These are phyloP conservation scores for Theocolax elegans DNA, from an alignment of 1,140 invertebrate species.

Conservation along the genomic window DNA sequence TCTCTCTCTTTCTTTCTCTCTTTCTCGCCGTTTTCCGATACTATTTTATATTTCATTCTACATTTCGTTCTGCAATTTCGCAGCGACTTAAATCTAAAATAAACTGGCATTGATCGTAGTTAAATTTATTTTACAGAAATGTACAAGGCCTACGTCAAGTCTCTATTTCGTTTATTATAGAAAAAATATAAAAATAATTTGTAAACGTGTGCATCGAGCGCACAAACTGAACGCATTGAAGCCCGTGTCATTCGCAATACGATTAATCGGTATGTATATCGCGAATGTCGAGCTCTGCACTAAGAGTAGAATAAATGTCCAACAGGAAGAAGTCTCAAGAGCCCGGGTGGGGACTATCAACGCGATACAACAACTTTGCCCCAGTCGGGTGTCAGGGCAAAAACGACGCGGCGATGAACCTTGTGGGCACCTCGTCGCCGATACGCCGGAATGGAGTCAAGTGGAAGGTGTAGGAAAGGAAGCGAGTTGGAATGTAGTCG, in stretches of 20 bases:
- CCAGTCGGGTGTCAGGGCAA: not conserved
- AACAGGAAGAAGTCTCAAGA: not conserved
- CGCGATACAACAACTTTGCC: constrained; percentile 16
- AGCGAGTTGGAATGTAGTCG: constrained; percentile 3
- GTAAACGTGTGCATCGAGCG: not conserved
- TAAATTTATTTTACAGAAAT: constrained; percentile 57
- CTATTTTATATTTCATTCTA: too few species aligned
- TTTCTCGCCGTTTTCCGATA: too few species aligned
- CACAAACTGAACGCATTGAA: constrained; percentile 30
- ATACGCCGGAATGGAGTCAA: not conserved
- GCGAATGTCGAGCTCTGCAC: too few species aligned
- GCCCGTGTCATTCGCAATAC: constrained; percentile 13
- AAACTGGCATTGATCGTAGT: constrained; percentile 48
- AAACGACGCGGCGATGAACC: too few species aligned
- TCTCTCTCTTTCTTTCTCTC: too few species aligned
- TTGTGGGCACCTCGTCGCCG: too few species aligned
- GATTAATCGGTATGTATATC: too few species aligned
- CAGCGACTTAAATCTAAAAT: constrained; percentile 36
- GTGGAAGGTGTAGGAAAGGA: not conserved
- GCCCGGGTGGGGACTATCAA: not conserved
- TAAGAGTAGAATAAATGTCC: constrained; percentile 10
- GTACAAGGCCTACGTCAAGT: constrained; percentile 54
- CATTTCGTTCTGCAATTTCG: constrained; percentile 10
- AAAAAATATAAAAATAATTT: constrained; percentile 44
- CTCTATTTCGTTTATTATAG: constrained; percentile 31